phyloP scores from a whole-genome alignment of 64 coral and sea anemone genomes.

The Montipora capricornis region DNA sequence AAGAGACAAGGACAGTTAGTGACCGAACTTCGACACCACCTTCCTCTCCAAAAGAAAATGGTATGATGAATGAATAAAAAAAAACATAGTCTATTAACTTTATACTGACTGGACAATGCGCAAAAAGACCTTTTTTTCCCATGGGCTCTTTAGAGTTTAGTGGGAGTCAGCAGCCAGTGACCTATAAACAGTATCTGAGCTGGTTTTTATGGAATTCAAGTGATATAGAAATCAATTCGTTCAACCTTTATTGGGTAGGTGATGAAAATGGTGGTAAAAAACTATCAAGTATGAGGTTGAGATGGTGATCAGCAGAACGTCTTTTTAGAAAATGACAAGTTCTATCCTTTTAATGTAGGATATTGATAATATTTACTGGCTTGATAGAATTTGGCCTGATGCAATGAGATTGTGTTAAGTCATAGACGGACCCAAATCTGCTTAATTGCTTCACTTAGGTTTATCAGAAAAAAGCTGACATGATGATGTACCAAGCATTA shows the following conservation, averaged over 20 bases:
- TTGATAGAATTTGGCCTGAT: not conserved
- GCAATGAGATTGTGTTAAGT: not conserved
- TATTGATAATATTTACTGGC: not conserved
- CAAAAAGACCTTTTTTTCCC: too few relatives aligned
- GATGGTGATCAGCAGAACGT: too few relatives aligned
- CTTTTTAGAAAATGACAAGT: too few relatives aligned
- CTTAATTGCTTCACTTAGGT: not conserved
- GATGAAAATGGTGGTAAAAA: too few relatives aligned
- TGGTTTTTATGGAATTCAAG: too few relatives aligned
- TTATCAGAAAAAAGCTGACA: not conserved
- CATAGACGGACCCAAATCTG: not conserved
- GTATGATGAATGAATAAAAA: not conserved
- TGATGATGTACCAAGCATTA: not conserved
- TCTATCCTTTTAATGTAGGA: not conserved
- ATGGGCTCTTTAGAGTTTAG: too few relatives aligned
- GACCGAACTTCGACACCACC: not conserved
- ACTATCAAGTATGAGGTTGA: too few relatives aligned
- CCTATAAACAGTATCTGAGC: too few relatives aligned
- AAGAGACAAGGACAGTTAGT: conserved; percentile 39
- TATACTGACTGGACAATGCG: too few relatives aligned
- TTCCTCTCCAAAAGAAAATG: not conserved
- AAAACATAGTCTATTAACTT: not conserved
- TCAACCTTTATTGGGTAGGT: too few relatives aligned
- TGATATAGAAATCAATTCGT: too few relatives aligned
- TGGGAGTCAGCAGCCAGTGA: too few relatives aligned